Evolutionary conservation across 2,113 vertebrate genomes (phyloP), one percentile per base, ranked within the genome.

Genomic region (Corapipo altera): DNA sequence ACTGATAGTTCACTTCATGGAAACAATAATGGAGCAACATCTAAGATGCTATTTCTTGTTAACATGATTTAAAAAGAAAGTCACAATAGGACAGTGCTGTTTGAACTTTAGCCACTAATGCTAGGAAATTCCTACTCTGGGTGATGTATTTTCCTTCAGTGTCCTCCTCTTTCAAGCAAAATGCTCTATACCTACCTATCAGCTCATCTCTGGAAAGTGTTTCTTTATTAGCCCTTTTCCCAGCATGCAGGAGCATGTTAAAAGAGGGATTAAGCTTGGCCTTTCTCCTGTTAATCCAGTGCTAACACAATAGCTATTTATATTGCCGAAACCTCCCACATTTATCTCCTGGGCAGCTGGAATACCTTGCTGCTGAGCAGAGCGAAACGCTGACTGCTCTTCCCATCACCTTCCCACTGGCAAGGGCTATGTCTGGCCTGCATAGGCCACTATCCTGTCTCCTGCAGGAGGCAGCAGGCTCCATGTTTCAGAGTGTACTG

Each of bases 381-480:
- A 52, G 49, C 9, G 1, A 26, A 55, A 30, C 0, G 1, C 72
- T 8, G 32, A 1, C 17, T 13, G 15, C 46, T 57, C 13, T 4
- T 85, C 22, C 44, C 1, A 2, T 28, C 26, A 7, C 17, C 49
- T 71, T 78, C 17, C 46, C 4, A 1, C 16, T 17, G 44, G 27
- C 7, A 5, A 11, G 12, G 28, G 51, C 62, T 39, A 8, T 23
- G 57, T 39, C 37, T 44, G 78, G 22, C 43, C 62, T 41, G 26
- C 33, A 59, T 22, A n/a, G 44, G 55, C 23, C 13, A 11, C 46
- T 43, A 7, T 17, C 17, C 16, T n/a, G 19, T 44, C 35, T 75
- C 62, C 85, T 67, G 33, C 46, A 77, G 73, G 35, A 73, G 49
- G 32, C 64, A 93, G 67, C 77, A 59, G 58, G 19, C 26, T 43